Base-by-base conservation (phyloP, 2,113 vertebrate genomes). In the Solenodon paradoxus region DNA sequence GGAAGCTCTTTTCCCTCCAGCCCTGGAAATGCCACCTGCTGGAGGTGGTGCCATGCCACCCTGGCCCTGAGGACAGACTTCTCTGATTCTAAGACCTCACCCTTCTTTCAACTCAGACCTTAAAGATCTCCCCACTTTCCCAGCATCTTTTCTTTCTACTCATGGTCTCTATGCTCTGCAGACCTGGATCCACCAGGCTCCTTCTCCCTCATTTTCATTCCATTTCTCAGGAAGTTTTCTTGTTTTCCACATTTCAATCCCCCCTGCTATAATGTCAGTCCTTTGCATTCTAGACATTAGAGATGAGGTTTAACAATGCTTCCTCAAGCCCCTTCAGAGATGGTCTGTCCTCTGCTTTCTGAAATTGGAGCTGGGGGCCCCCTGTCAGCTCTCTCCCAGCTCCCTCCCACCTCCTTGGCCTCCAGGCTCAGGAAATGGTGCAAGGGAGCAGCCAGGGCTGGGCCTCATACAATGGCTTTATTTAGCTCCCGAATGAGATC, bases 401-500 rank as follows among this genome's bases (percentile, higher is more conserved):
- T 77, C 32, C 24, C 47, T 77, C 53, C 38, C 26, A 55, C 28
- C 51, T 64, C 83, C 45, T 26, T 4, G 9, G 57, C 40, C 55
- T 89, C 57, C 6, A 47, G 40, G 92, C 74, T 74, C 87, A 95
- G 96, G 96, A 96, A 87, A 89, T 28, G 45, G 72, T 63, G 74
- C 83, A 20, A 59, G 88, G 81, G 87, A 63, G 72, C 3, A 4
- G 78, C 92, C 95, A 47, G 80, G 82, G 83, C 83, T 84, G 79
- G 63, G 74, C 42, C 95, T 90, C 94, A 55, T 66, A 75, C 92
- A 71, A 59, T 42, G 80, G 88, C 63, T 95, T 94, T 96, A 87
- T 92, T 90, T 92, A 95, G 95, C 75, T 64, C 26, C 88, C 3
- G 3, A 68, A 95, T 93, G 93, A 94, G 95, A 69, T 96, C 95